Percentiles rank a stretch among this genome's conserved stretches.
Conservation (phyloP, 2,113 vertebrate species). For the Alces alces region DNA sequence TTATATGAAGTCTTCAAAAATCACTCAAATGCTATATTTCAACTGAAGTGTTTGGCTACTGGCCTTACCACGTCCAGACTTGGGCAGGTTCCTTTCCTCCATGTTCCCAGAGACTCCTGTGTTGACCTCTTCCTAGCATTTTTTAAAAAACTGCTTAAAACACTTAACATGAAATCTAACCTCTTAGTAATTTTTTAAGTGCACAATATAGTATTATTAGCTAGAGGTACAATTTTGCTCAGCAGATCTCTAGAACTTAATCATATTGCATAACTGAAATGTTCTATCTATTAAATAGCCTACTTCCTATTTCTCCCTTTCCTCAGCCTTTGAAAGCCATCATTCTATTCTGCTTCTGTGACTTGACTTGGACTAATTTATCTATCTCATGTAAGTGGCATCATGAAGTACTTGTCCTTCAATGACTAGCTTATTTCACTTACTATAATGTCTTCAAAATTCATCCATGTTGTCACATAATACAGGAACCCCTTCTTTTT, state of each 20-base stretch:
- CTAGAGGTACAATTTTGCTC: too few relatives aligned
- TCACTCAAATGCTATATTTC: neutral
- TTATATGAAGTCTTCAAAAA: neutral
- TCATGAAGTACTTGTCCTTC: neutral
- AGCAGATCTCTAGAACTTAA: neutral
- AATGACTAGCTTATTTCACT: neutral
- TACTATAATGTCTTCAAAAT: neutral
- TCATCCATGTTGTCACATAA: neutral
- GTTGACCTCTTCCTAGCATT: neutral
- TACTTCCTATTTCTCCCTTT: neutral
- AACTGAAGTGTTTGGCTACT: neutral
- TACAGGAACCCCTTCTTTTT: neutral
- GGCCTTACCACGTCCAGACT: neutral
- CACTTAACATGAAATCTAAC: neutral
- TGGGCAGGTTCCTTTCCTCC: neutral
- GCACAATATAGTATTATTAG: neutral
- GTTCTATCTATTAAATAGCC: neutral
- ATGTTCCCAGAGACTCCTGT: neutral
- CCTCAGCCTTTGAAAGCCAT: neutral
- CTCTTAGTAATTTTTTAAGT: neutral
- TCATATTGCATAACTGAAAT: neutral
- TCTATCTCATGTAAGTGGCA: neutral
- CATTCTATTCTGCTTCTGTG: neutral
- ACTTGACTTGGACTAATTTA: neutral
- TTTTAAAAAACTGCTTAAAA: neutral